Conservation (phyloP, 2,113 vertebrate genomes). For the Thryonomys swinderianus region DNA sequence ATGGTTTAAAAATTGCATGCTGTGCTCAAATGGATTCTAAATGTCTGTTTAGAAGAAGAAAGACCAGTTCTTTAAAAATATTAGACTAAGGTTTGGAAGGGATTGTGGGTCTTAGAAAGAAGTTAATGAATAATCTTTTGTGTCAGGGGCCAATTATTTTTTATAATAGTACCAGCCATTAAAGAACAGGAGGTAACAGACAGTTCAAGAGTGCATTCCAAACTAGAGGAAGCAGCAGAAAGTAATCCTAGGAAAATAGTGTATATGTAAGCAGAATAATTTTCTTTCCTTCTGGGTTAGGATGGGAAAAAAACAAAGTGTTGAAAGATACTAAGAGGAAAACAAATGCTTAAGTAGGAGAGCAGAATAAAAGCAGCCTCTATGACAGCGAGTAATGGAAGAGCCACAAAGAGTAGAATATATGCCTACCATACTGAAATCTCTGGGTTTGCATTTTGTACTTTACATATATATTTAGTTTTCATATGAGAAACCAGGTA, state of each 20-base stretch:
- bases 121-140: slow-evolving; percentile 80
- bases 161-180: slow-evolving; percentile 69
- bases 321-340: slow-evolving; percentile 49
- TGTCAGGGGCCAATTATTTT: slow-evolving; percentile 74
- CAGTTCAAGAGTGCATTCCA: slow-evolving; percentile 67
- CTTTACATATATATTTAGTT: neutral
- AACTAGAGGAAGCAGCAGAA: slow-evolving; percentile 64
- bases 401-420: neutral
- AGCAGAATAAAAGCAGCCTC: slow-evolving; percentile 34
- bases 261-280: slow-evolving; percentile 63
- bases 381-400: neutral
- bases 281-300: slow-evolving; percentile 66
- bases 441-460: neutral
- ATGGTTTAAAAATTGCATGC: slow-evolving; percentile 51
- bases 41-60: slow-evolving; percentile 56
- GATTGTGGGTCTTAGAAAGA: slow-evolving; percentile 62
- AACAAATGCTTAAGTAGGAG: slow-evolving; percentile 33
- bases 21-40: slow-evolving; percentile 64
- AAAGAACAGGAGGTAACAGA: slow-evolving; percentile 68
- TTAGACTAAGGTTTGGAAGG: slow-evolving; percentile 64
- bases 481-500: neutral
- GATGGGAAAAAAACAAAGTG: neutral
- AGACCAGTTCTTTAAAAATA: slow-evolving; percentile 61
- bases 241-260: slow-evolving; percentile 66
- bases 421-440: neutral